Conservation (phyloP, 2,888 invertebrate genomes). For the Protophormia terraenovae region DNA sequence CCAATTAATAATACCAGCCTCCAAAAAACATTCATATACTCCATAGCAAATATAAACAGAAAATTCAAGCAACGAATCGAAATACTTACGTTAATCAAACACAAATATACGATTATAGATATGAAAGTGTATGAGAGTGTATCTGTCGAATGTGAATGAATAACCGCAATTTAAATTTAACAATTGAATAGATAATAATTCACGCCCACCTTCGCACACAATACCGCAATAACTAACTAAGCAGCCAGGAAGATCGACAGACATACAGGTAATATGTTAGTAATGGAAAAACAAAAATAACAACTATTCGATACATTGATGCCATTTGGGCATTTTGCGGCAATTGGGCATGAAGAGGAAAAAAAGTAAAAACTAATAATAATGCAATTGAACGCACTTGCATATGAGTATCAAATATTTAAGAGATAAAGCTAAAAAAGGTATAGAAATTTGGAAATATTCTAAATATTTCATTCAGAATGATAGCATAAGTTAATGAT, state of each 20-base stretch:
- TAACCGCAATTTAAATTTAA: conserved; percentile 71
- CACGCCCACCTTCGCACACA: conserved; percentile 76
- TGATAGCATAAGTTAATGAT: background rate
- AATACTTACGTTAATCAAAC: too few species aligned
- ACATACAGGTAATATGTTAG: conserved; percentile 1
- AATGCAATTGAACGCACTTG: conserved; percentile 61
- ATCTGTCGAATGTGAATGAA: conserved; percentile 19
- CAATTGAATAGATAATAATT: conserved; percentile 81
- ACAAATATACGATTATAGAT: background rate
- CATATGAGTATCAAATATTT: background rate
- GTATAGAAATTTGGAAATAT: background rate
- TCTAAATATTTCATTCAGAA: background rate
- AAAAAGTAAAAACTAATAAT: conserved; percentile 5
- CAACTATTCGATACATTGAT: conserved; percentile 42
- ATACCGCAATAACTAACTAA: conserved; percentile 41
- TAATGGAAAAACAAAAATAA: conserved; percentile 29
- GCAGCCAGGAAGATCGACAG: background rate
- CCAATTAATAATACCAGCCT: conserved; percentile 75
- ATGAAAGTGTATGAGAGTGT: background rate
- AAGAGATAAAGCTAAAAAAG: background rate
- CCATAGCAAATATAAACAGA: conserved; percentile 21
- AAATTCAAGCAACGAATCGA: conserved; percentile 16
- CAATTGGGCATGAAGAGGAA: background rate
- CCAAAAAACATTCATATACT: conserved; percentile 60
- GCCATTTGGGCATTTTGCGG: conserved; percentile 36